phyloP scores from a whole-genome alignment of 1,140 invertebrate species.

The Chrysoperla carnea region DNA sequence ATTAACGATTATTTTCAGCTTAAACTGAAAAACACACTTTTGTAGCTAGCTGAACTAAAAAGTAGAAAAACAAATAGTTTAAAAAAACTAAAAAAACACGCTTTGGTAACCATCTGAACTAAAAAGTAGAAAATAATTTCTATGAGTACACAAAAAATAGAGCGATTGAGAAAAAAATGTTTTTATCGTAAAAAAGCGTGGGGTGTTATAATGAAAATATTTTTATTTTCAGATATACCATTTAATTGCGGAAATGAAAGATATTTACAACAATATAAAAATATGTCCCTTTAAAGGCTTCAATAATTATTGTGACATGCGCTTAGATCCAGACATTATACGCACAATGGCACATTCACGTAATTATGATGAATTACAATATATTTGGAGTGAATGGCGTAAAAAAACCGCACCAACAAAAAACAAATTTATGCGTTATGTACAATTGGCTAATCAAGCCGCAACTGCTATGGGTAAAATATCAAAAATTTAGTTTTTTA shows the following conservation, averaged over 20 bases:
- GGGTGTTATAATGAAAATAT: no score
- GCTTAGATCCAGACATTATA: constrained; percentile 39
- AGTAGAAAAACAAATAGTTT: no score
- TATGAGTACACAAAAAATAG: no score
- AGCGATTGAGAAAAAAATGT: no score
- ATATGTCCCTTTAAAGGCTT: constrained; percentile 45
- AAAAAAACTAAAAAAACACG: no score
- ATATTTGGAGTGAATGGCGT: constrained; percentile 66
- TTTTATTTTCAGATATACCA: constrained; percentile 46
- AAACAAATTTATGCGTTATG: constrained; percentile 57
- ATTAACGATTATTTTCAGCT: no score
- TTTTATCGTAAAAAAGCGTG: no score
- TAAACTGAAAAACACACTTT: no score
- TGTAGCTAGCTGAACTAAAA: no score
- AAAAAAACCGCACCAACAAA: constrained; percentile 53
- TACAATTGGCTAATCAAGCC: constrained; percentile 62
- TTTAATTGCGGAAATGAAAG: constrained; percentile 63
- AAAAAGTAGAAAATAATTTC: no score
- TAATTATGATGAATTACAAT: constrained; percentile 48
- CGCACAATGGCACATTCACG: constrained; percentile 49
- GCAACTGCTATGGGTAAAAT: constrained; percentile 48
- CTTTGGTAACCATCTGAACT: no score
- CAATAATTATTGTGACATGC: constrained; percentile 40
- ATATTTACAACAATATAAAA: constrained; percentile 50
- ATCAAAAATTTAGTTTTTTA: no score